Base-by-base conservation (phyloP, 2,888 invertebrate genomes). In the Perdita meconis region DNA sequence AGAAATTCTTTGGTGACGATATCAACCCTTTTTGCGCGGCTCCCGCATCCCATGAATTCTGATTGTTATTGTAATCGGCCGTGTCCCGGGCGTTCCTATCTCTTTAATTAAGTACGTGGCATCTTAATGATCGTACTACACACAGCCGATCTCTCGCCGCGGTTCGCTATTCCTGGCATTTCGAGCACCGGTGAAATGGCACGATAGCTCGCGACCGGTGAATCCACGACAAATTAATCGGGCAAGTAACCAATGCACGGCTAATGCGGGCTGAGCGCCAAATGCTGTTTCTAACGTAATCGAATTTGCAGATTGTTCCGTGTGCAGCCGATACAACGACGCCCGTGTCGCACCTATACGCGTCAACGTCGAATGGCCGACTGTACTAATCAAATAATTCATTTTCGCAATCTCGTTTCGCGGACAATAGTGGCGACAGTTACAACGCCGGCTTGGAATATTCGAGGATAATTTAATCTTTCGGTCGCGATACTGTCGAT, bases 261-360 rank as follows among this genome's bases (percentile, higher is more conserved):
- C 66, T 78, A 82, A 82, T 73, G 61, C 67, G 51, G 63, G 66
- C 70, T 77, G 80, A 87, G 83, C 83, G 82, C 73, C 81, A 77
- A 87, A 85, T 69, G 81, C 76, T 85, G 83, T 87, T 85, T 80
- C 87, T 85, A 82, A 85, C 82, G 78, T 83, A 87, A 89, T 89
- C 86, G 85, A 88, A 89, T 89, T 88, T 84, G 75, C 85, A 82
- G 79, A 73, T 74, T 76, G 69, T 71, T 80, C 74, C 65, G 78
- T 38, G 10, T 26, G 40, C 60, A 30, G 8, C 40, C 60, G 47
- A 55, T 57, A 50, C 59, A 36, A 26, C 57, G 22, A 22, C 19
- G 51, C n/a, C 42, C 16, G 10, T 8, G 30, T 47, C 55, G 34
- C 55, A 60, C 70, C 75, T 71, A 68, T 65, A 65, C 65, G 68